phyloP scores from a whole-genome alignment of 1,140 invertebrate species.

The Holotrichia oblita region DNA sequence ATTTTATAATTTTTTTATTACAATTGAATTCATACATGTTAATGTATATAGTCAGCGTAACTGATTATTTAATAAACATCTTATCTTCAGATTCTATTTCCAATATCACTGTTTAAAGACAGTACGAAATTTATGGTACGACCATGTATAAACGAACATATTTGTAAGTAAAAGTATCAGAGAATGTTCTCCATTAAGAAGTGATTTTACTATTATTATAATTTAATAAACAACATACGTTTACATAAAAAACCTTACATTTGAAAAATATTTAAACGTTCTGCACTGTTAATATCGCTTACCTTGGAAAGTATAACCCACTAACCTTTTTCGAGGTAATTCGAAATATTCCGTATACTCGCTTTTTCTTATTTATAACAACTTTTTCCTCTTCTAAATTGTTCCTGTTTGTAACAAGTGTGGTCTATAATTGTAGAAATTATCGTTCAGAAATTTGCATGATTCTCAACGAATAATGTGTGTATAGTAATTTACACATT shows the following conservation, averaged over 20 bases:
- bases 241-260: background rate
- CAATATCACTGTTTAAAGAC: no score
- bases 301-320: conserved; percentile 25
- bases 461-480: background rate
- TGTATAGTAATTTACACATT: background rate
- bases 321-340: conserved; percentile 11
- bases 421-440: background rate
- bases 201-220: background rate
- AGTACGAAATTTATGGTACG: no score
- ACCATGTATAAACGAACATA: background rate
- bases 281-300: conserved; percentile 21
- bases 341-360: background rate
- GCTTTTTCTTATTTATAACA: conserved; percentile 11
- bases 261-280: conserved; percentile 24
- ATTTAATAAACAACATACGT: background rate
- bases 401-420: background rate
- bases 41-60: no score
- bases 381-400: conserved; percentile 15
- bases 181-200: background rate
- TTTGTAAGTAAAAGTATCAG: background rate
- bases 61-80: no score
- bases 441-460: background rate
- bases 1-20: no score
- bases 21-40: no score
- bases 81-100: no score